phyloP scores from a whole-genome alignment of 2,888 invertebrate species.

The Orchesellides sinensis region DNA sequence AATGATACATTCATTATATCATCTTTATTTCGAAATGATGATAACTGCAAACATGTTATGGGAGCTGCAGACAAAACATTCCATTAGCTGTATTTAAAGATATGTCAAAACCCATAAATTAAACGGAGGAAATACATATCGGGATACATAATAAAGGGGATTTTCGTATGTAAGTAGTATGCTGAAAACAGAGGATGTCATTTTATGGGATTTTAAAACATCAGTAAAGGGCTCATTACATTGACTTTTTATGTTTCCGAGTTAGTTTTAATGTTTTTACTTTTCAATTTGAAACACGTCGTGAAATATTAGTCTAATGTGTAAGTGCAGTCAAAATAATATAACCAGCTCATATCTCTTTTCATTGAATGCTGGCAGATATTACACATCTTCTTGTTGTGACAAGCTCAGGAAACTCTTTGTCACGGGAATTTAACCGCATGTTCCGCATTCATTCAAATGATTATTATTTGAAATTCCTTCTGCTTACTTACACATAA shows the following conservation, averaged over 20 bases:
- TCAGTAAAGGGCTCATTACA: conserved; percentile 38
- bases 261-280: too few species aligned
- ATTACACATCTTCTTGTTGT: conserved; percentile 33
- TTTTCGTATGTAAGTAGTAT: conserved; percentile 33
- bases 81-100: too few species aligned
- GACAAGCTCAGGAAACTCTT: conserved; percentile 46
- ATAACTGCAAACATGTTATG: too few species aligned
- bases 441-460: background rate
- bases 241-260: conserved; percentile 33
- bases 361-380: conserved; percentile 20
- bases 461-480: background rate
- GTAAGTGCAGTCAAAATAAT: conserved; percentile 24
- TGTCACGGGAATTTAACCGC: conserved; percentile 56
- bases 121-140: too few species aligned
- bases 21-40: too few species aligned
- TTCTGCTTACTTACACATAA: background rate
- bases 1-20: too few species aligned
- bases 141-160: conserved; percentile 37
- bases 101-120: too few species aligned
- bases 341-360: conserved; percentile 20
- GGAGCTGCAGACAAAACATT: too few species aligned
- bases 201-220: conserved; percentile 48
- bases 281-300: conserved; percentile 20
- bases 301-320: conserved; percentile 41
- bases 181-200: conserved; percentile 37